A percentile compares a stretch with the other conserved stretches of the same genome.
Evolutionary conservation across 2,113 vertebrate genomes (phyloP).

Genomic region (Corythornis vintsioides): DNA sequence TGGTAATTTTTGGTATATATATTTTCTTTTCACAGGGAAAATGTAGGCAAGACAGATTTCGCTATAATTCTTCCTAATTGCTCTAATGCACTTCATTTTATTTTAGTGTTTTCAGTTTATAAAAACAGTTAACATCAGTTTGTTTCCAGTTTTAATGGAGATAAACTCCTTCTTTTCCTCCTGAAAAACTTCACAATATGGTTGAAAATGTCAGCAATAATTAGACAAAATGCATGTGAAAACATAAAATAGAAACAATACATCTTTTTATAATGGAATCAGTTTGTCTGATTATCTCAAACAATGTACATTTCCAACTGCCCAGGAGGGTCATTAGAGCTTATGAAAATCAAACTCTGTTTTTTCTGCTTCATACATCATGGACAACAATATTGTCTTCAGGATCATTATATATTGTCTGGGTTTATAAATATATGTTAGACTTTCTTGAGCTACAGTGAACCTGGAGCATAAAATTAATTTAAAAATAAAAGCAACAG

Average conservation of each 20-base stretch:
- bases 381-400: conserved; percentile 55
- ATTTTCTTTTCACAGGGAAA: not conserved
- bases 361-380: conserved; percentile 56
- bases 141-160: conserved; percentile 63
- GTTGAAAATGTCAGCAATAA: conserved; percentile 67
- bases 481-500: conserved; percentile 17
- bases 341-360: conserved; percentile 68
- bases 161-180: conserved; percentile 37
- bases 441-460: conserved; percentile 35
- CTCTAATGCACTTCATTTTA: conserved; percentile 51
- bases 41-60: conserved; percentile 23
- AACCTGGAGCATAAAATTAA: conserved; percentile 47
- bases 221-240: conserved; percentile 64
- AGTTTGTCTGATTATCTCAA: conserved; percentile 58
- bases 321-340: conserved; percentile 49
- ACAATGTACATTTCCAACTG: conserved; percentile 57
- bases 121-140: conserved; percentile 55
- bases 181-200: conserved; percentile 52
- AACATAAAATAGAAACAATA: conserved; percentile 57
- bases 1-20: not conserved
- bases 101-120: conserved; percentile 58
- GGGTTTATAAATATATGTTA: conserved; percentile 34
- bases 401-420: conserved; percentile 39
- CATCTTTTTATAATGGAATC: conserved; percentile 57
- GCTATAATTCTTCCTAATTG: conserved; percentile 60